Base-by-base conservation (phyloP, 2,888 invertebrate species). In the Drosophila leonis region DNA sequence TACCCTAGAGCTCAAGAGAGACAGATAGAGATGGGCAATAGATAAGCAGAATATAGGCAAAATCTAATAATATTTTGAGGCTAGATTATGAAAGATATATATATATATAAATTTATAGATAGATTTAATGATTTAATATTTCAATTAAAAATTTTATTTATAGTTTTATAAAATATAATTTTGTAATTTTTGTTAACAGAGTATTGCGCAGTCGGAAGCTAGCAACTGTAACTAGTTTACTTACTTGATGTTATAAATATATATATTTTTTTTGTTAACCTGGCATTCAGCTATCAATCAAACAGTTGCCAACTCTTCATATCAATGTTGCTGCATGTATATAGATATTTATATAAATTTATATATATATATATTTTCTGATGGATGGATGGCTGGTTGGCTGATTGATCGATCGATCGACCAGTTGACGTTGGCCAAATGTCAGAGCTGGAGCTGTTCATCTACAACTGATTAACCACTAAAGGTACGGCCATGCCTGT, bases 341-440 rank as follows among this genome's bases (percentile, higher is more conserved):
- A 29, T 51, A 29, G 10, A 33, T 65, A 52, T 55, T 33, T 46
- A 10, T 37, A 41, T 55, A 37, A 18, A 48, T 59, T 20, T 65
- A 49, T 65, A 37, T 15, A 4, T 9, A 20, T 8, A 31, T 49
- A 24, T 27, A 18, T 57, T 60, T 76, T 72, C 80, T 65, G 82
- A 78, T 88, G 86, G 90, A 90, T 90, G 88, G 88, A 68, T 85
- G 83, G 83, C 73, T 80, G 85, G 59, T 72, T 66, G 29, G 24
- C 61, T 90, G 88, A 88, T 88, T 88, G 88, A 88, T 88, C 88
- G 88, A 84, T 83, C 80, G 82, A 59, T 79, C 72, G 72, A 4
- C 70, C 77, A 69, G 61, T 41, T 80, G 71, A 78, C 62, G 75
- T 78, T 83, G 84, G 83, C 83, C 88, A 84, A 84, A 88, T 83